These are phyloP conservation scores for Ophiothrix spiculata DNA, from an alignment of 35 echinoderm and acorn worm species.

Conservation along the genomic window DNA sequence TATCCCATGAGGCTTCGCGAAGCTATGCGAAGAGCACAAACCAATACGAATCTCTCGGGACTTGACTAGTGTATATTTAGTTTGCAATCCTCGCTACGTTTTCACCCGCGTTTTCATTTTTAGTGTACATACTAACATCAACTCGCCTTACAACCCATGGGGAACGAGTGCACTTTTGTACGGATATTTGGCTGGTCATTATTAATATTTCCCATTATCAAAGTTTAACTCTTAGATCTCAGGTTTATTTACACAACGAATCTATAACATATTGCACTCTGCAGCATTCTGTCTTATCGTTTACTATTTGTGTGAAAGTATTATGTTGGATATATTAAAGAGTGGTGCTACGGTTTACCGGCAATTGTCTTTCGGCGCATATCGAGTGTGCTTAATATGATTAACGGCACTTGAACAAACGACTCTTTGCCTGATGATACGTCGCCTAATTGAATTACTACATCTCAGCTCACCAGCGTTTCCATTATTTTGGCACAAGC, in stretches of 20 bases:
- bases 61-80: not conserved
- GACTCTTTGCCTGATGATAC: not conserved
- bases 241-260: not conserved
- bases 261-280: not conserved
- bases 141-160: not conserved
- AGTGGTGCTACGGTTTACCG: no score
- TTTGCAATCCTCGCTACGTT: no score
- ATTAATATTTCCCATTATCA: not conserved
- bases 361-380: not conserved
- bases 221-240: not conserved
- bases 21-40: not conserved
- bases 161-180: not conserved
- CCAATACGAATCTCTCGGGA: not conserved
- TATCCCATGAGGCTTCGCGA: not conserved
- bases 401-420: not conserved
- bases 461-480: not conserved
- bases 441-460: not conserved
- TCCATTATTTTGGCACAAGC: not conserved
- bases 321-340: constrained; percentile 2
- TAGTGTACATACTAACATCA: not conserved
- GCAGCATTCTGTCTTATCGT: not conserved
- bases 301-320: not conserved
- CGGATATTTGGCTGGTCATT: not conserved
- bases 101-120: no score
- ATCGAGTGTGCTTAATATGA: not conserved